A percentile compares a stretch with the other conserved stretches of the same genome.
These are phyloP conservation scores for Spinus olivaceus DNA, from an alignment of 2,797 vertebrate genomes.

Conservation along the genomic window DNA sequence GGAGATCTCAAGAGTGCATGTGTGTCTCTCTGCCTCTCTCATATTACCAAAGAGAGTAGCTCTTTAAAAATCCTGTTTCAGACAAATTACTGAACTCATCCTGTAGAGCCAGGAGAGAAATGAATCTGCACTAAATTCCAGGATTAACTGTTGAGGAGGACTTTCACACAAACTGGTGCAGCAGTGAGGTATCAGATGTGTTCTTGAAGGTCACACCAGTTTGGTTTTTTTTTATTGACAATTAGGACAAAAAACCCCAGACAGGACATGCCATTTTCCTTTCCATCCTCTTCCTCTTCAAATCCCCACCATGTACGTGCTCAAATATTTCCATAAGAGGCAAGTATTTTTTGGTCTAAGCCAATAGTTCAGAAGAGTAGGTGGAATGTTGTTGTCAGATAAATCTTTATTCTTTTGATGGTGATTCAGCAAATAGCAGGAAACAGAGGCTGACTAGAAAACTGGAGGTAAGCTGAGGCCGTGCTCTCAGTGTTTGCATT, in stretches of 20 bases:
- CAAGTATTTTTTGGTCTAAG: background rate
- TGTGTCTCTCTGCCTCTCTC: background rate
- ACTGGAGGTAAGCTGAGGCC: background rate
- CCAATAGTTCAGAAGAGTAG: background rate
- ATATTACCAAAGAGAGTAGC: background rate
- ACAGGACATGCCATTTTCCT: background rate
- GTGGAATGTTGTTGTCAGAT: background rate
- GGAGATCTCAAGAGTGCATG: background rate
- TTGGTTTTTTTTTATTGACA: background rate
- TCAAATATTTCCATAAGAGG: background rate
- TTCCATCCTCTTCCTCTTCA: background rate
- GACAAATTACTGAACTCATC: background rate
- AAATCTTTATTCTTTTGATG: background rate
- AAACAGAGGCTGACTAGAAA: background rate
- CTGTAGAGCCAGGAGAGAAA: background rate
- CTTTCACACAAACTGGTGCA: background rate
- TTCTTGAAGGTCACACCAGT: background rate
- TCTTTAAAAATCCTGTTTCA: background rate
- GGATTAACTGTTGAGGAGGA: background rate
- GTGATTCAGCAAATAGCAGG: background rate
- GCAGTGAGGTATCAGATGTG: background rate
- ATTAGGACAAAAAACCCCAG: rapidly evolving
- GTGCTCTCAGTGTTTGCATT: background rate
- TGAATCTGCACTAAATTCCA: background rate
- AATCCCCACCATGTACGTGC: background rate